Conservation (phyloP, 2,113 vertebrate species). For the Cinclus mexicanus region DNA sequence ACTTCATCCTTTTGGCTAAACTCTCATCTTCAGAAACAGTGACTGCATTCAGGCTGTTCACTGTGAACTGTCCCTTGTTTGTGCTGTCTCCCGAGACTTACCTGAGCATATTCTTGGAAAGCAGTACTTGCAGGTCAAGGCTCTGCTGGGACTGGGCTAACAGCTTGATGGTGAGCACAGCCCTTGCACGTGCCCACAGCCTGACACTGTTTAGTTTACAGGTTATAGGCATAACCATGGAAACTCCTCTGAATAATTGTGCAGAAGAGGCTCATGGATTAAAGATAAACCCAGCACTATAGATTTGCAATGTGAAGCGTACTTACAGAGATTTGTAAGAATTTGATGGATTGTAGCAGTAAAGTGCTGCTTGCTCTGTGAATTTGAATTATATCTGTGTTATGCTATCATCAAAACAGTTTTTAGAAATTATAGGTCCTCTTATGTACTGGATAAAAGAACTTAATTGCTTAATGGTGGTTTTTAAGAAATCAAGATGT, state of each 20-base stretch:
- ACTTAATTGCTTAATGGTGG: not conserved
- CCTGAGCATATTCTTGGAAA: not conserved
- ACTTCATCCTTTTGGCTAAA: not conserved
- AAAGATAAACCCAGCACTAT: not conserved
- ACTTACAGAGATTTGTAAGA: not conserved
- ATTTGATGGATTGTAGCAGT: not conserved
- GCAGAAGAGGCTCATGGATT: not conserved
- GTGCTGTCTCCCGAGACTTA: not conserved
- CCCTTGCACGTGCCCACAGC: fast-evolving
- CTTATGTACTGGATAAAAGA: not conserved
- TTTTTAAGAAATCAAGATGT: not conserved
- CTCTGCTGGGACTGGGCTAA: not conserved
- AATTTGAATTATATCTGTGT: constrained; percentile 5
- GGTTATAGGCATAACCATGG: not conserved
- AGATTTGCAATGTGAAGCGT: not conserved
- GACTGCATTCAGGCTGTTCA: not conserved
- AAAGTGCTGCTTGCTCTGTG: not conserved
- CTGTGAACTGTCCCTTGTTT: not conserved
- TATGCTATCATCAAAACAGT: not conserved
- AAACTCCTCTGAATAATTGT: not conserved
- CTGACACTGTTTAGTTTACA: not conserved
- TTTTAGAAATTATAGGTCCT: not conserved
- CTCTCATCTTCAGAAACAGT: not conserved
- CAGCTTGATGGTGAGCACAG: not conserved
- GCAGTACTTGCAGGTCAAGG: not conserved